phyloP scores from a whole-genome alignment of 2,888 invertebrate species.

The Diaprepes abbreviatus region DNA sequence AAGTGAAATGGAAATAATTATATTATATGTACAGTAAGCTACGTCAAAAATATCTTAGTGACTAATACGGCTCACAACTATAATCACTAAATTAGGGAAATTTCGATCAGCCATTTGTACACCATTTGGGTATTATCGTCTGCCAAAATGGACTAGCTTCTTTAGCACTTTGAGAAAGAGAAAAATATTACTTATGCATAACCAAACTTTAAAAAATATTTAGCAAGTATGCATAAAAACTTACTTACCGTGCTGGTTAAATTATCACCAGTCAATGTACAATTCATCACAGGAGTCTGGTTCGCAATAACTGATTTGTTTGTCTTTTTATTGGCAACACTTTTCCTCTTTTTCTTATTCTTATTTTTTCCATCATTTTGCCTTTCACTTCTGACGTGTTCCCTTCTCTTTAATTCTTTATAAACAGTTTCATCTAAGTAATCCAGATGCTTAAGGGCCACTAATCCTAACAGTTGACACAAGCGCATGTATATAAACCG shows the following conservation, averaged over 20 bases:
- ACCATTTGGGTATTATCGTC: too few relatives aligned
- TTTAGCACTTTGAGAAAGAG: too few relatives aligned
- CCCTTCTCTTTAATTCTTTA: constrained; percentile 82
- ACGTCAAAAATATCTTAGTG: too few relatives aligned
- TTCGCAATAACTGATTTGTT: neutral
- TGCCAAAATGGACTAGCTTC: too few relatives aligned
- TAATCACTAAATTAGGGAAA: too few relatives aligned
- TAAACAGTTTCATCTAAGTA: constrained; percentile 87
- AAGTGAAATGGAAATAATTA: too few relatives aligned
- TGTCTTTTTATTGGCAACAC: neutral
- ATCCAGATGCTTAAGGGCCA: constrained; percentile 84
- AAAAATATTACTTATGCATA: too few relatives aligned
- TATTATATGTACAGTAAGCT: too few relatives aligned
- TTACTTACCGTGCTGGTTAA: neutral
- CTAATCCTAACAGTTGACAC: constrained; percentile 76
- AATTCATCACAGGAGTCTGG: neutral
- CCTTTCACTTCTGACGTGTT: constrained; percentile 62
- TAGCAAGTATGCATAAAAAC: too few relatives aligned
- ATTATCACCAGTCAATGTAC: neutral
- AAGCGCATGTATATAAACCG: constrained; percentile 52
- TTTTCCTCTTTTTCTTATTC: constrained; percentile 53
- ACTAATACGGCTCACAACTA: too few relatives aligned
- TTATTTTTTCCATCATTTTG: constrained; percentile 68
- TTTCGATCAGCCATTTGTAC: too few relatives aligned
- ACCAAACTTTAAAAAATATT: too few relatives aligned